A percentile compares a stretch with the other conserved stretches of the same genome.
phyloP scores from a whole-genome alignment of 2,797 vertebrate genomes.

The Acipenser oxyrinchus region DNA sequence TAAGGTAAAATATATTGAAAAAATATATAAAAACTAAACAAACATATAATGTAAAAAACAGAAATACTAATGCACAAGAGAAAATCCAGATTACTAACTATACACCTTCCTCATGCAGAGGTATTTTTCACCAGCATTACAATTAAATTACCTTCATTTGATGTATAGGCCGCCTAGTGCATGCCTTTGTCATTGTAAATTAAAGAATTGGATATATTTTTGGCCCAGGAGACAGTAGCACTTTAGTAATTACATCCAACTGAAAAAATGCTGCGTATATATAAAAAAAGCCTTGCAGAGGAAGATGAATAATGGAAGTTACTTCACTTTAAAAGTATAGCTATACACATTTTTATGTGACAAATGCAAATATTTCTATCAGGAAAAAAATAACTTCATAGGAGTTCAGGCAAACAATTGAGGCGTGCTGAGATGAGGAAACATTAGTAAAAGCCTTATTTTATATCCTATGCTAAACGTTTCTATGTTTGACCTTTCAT shows the following conservation, averaged over 20 bases:
- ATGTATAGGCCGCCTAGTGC: background rate
- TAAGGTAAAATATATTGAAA: too few relatives aligned
- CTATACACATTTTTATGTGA: too few relatives aligned
- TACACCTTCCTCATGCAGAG: background rate
- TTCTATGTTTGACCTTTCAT: constrained; percentile 3
- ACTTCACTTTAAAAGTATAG: background rate
- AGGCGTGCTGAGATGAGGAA: background rate
- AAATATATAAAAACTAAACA: too few relatives aligned
- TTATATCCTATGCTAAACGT: background rate
- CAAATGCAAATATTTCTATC: too few relatives aligned
- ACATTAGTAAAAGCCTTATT: background rate
- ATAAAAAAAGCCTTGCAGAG: too few relatives aligned
- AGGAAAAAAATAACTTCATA: too few relatives aligned
- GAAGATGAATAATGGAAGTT: background rate
- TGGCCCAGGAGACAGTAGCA: constrained; percentile 11
- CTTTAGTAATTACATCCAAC: constrained; percentile 21
- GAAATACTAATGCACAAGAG: too few relatives aligned
- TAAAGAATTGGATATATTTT: constrained; percentile 4
- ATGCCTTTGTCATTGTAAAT: constrained; percentile 14
- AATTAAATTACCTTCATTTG: constrained; percentile 11
- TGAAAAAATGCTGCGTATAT: background rate
- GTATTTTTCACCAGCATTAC: background rate
- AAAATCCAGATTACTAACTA: too few relatives aligned
- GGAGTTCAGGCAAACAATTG: too few relatives aligned
- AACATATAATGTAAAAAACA: too few relatives aligned